Percentiles rank a stretch among this genome's conserved stretches.
Conservation (phyloP, 2,113 vertebrate genomes). For the Antigone vipio region DNA sequence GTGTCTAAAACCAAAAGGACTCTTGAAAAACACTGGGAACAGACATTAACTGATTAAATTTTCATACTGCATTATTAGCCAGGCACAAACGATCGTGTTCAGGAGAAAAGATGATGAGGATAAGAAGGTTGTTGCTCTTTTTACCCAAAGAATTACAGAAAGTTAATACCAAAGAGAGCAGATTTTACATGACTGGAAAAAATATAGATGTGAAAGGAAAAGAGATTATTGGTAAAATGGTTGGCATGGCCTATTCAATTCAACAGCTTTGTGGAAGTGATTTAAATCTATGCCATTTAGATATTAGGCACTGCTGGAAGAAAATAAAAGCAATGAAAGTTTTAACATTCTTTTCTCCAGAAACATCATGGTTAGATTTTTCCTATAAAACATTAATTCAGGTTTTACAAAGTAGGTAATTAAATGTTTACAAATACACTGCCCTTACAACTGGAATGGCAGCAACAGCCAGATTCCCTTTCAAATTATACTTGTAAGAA, state of each 20-base stretch:
- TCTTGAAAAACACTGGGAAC: background rate
- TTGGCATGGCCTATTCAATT: background rate
- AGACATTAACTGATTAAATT: conserved; percentile 36
- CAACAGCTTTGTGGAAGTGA: background rate
- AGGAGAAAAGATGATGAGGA: background rate
- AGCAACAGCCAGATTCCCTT: background rate
- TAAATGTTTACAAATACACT: background rate
- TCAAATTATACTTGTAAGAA: background rate
- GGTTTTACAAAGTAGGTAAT: background rate
- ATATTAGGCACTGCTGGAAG: conserved; percentile 17
- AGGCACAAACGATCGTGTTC: fast-evolving
- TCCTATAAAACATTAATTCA: background rate
- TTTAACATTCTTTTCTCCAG: background rate
- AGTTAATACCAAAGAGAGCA: background rate
- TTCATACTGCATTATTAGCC: background rate
- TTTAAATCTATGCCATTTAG: conserved; percentile 33
- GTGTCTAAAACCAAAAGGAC: background rate
- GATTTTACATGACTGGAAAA: background rate
- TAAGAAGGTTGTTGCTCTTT: background rate
- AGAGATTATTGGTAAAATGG: background rate
- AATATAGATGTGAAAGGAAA: background rate
- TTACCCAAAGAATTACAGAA: background rate
- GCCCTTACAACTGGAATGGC: background rate
- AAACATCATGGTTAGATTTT: background rate
- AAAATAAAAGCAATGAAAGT: conserved; percentile 15